These are phyloP conservation scores for Drosophila melanica DNA, from an alignment of 1,140 invertebrate genomes.

Conservation along the genomic window DNA sequence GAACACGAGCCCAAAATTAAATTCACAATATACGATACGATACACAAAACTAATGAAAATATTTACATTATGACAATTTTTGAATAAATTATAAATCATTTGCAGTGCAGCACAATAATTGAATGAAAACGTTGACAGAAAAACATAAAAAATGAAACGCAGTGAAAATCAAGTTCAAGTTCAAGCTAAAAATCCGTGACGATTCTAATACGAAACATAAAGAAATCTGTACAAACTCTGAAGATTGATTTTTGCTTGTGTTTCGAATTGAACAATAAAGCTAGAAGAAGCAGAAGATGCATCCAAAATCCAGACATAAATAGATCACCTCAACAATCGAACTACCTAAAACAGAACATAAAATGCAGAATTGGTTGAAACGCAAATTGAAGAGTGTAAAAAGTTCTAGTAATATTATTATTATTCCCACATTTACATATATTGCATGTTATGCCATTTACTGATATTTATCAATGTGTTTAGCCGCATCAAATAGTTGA, in stretches of 20 bases:
- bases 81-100: constrained; percentile 72
- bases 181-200: not conserved
- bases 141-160: not conserved
- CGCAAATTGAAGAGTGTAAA: constrained; percentile 33
- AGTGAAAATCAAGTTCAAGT: constrained; percentile 1
- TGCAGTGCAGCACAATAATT: constrained; percentile 82
- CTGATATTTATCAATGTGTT: constrained; percentile 36
- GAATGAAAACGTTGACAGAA: constrained; percentile 36
- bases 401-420: constrained; percentile 15
- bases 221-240: not conserved
- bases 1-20: not conserved
- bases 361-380: constrained; percentile 26
- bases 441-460: constrained; percentile 41
- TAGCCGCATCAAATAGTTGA: constrained; percentile 27
- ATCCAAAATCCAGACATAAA: constrained; percentile 25
- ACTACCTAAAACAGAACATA: constrained; percentile 41
- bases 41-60: constrained; percentile 26
- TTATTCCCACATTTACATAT: constrained; percentile 5
- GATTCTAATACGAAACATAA: not conserved
- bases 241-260: not conserved
- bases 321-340: constrained; percentile 49
- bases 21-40: constrained; percentile 16
- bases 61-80: constrained; percentile 64
- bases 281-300: not conserved
- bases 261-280: not conserved